Evolutionary conservation across 1,140 invertebrate species (phyloP).

Genomic region (Belonocnema kinseyi): DNA sequence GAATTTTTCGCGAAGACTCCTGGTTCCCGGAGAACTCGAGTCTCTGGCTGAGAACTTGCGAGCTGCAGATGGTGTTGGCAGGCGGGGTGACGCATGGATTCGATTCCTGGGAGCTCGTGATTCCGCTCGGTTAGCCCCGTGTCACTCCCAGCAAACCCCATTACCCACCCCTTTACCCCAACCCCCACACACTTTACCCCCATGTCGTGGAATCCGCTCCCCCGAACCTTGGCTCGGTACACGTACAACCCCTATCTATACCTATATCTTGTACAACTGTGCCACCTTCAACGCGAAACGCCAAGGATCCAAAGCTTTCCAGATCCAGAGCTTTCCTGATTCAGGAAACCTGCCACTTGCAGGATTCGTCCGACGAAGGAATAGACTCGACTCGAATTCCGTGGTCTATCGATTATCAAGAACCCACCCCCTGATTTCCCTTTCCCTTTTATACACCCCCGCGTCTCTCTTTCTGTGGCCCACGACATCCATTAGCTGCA

Average conservation of each 20-base stretch:
- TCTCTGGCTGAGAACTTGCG: constrained; percentile 61
- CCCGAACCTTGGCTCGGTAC: constrained; percentile 35
- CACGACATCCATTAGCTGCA: constrained; percentile 67
- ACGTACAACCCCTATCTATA: constrained; percentile 40
- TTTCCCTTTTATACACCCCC: constrained; percentile 28
- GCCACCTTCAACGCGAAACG: constrained; percentile 34
- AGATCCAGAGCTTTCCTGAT: neutral
- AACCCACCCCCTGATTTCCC: neutral
- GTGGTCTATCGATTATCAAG: constrained; percentile 68
- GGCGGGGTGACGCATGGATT: constrained; percentile 75
- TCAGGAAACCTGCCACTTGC: constrained; percentile 38
- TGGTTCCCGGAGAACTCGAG: constrained; percentile 35
- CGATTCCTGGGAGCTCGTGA: constrained; percentile 76
- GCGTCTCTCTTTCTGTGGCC: constrained; percentile 42
- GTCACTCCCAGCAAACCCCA: constrained; percentile 75
- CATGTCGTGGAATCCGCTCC: constrained; percentile 64
- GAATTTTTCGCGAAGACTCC: constrained; percentile 45
- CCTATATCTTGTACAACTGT: constrained; percentile 23
- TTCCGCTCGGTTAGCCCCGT: constrained; percentile 75
- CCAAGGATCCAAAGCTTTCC: no score
- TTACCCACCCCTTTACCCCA: constrained; percentile 61
- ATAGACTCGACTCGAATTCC: constrained; percentile 46
- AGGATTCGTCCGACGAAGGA: constrained; percentile 40
- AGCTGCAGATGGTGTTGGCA: constrained; percentile 75
- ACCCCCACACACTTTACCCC: constrained; percentile 39